Conservation (phyloP, 2,888 invertebrate species). For the Drosophila greeni region DNA sequence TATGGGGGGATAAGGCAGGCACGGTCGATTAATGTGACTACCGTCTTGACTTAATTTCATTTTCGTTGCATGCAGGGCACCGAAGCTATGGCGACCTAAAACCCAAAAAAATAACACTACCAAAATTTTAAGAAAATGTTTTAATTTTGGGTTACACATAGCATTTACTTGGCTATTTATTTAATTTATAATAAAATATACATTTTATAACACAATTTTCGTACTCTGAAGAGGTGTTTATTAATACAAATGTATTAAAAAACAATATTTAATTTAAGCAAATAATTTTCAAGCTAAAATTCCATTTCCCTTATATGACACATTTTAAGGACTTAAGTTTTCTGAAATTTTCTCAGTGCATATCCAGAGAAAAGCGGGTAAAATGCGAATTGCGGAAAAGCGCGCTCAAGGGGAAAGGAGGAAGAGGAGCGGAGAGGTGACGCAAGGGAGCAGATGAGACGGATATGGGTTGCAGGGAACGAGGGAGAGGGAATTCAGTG, state of each 20-base stretch:
- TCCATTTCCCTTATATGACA: too few relatives aligned
- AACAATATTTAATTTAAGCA: too few relatives aligned
- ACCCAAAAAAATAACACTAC: conserved; percentile 4
- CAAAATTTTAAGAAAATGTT: too few relatives aligned
- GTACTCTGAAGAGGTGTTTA: too few relatives aligned
- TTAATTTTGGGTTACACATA: too few relatives aligned
- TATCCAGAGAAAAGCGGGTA: conserved; percentile 16
- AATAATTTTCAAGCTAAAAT: too few relatives aligned
- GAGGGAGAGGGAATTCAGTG: conserved; percentile 47
- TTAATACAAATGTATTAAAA: too few relatives aligned
- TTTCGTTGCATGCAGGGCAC: conserved; percentile 63
- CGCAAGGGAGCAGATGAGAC: conserved; percentile 6
- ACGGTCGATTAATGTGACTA: conserved; percentile 70
- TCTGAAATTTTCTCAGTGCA: not conserved
- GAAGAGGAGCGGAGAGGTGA: conserved; percentile 5
- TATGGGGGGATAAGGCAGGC: not conserved
- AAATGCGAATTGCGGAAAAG: conserved; percentile 21
- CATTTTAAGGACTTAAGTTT: too few relatives aligned
- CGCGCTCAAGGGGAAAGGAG: conserved; percentile 5
- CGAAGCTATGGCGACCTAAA: conserved; percentile 46
- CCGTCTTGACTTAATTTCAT: conserved; percentile 73
- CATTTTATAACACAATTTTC: too few relatives aligned
- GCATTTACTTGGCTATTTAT: too few relatives aligned
- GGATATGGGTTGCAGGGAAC: conserved; percentile 20
- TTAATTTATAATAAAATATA: too few relatives aligned